Conservation (phyloP, 2,113 vertebrate species). For the Scytalopus superciliaris region DNA sequence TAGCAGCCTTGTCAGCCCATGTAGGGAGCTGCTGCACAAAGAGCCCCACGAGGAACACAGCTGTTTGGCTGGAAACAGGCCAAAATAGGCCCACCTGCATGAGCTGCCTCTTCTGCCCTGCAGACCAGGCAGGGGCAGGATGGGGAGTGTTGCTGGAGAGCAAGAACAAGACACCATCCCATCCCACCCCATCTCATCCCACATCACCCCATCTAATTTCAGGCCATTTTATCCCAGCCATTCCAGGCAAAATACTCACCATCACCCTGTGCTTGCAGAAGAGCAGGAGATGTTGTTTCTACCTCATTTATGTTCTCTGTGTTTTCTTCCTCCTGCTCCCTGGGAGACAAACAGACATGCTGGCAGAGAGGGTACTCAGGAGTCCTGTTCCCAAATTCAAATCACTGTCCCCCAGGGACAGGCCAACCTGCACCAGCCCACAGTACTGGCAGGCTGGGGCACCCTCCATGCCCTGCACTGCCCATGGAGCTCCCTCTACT, state of each 20-base stretch:
- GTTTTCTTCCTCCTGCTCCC: neutral
- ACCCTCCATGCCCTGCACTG: neutral
- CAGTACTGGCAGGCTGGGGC: fast-evolving
- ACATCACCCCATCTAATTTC: neutral
- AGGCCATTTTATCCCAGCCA: neutral
- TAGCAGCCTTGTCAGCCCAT: neutral
- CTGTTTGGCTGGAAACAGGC: neutral
- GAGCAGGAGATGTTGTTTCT: neutral
- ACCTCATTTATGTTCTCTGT: neutral
- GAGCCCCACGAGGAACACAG: neutral
- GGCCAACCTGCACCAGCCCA: neutral
- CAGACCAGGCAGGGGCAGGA: neutral
- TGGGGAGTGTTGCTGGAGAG: neutral
- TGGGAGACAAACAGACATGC: neutral
- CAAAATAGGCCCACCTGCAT: neutral
- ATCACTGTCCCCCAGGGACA: neutral
- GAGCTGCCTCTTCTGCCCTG: neutral
- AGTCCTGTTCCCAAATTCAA: neutral
- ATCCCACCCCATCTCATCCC: neutral
- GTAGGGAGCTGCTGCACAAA: neutral
- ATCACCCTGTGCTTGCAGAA: neutral
- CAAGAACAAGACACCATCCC: fast-evolving
- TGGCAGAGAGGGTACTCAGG: neutral
- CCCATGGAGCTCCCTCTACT: neutral
- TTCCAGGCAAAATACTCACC: neutral